phyloP scores from a whole-genome alignment of 2,113 vertebrate species.

The Oreochromis aureus region DNA sequence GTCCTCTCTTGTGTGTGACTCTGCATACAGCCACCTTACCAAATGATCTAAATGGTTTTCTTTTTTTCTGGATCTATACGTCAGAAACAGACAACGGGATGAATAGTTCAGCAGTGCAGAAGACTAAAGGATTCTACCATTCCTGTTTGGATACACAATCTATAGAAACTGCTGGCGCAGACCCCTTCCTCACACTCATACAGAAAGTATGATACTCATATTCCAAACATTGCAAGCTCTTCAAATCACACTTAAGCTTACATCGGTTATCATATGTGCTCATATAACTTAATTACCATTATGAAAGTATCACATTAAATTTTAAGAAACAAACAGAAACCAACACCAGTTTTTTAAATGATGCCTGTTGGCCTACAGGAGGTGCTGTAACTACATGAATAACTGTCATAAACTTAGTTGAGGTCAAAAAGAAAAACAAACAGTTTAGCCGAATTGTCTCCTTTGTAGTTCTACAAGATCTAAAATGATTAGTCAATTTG shows the following conservation, averaged over 20 bases:
- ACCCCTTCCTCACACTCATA: slow-evolving; percentile 78
- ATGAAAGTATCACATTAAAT: background rate
- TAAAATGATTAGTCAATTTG: background rate
- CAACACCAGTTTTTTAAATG: background rate
- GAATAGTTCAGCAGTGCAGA: slow-evolving; percentile 69
- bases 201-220: slow-evolving; percentile 71
- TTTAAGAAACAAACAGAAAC: background rate
- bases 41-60: background rate
- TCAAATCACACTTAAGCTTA: background rate
- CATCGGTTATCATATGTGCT: background rate
- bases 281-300: background rate
- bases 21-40: background rate
- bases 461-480: background rate
- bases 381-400: background rate
- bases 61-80: background rate
- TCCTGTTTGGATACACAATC: slow-evolving; percentile 80
- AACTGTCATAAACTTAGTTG: background rate
- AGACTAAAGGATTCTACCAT: slow-evolving; percentile 79
- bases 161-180: slow-evolving; percentile 72
- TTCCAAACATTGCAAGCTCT: background rate
- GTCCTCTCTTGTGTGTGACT: background rate
- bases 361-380: background rate
- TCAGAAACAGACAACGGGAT: slow-evolving; percentile 59
- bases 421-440: background rate
- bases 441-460: background rate